Percentiles rank a stretch among this genome's conserved stretches.
Evolutionary conservation across 1,140 invertebrate species (phyloP).

Genomic region (Zaprionus camerounensis): DNA sequence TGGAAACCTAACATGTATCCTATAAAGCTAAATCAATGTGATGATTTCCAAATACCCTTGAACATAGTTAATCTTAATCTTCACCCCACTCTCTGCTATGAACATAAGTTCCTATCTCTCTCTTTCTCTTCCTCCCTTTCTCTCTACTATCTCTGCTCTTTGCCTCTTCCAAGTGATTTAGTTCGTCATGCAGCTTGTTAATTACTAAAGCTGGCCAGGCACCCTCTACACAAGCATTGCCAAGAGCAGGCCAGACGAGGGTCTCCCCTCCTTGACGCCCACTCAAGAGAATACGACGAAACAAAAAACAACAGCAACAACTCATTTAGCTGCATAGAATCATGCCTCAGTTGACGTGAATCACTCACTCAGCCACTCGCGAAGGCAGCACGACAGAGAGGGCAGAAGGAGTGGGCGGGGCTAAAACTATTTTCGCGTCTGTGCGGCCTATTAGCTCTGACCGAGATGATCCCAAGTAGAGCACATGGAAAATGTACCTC

Average conservation of each 20-base stretch:
- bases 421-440: constrained; percentile 74
- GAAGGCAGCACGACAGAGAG: not conserved
- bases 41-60: not conserved
- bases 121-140: not conserved
- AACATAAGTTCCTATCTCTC: not conserved
- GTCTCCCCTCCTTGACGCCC: constrained; percentile 27
- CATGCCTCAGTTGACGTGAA: constrained; percentile 80
- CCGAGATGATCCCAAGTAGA: constrained; percentile 53
- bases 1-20: not conserved
- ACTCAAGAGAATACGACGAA: constrained; percentile 36
- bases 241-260: constrained; percentile 37
- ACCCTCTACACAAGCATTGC: constrained; percentile 39
- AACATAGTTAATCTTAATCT: not conserved
- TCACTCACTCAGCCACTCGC: constrained; percentile 76
- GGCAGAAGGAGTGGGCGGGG: not conserved
- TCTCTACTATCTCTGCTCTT: not conserved
- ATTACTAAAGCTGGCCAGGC: constrained; percentile 29
- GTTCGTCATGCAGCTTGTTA: constrained; percentile 23
- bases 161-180: not conserved
- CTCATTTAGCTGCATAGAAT: constrained; percentile 79
- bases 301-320: constrained; percentile 71
- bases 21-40: not conserved
- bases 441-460: constrained; percentile 76
- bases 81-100: not conserved
- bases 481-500: constrained; percentile 51